Conservation (phyloP, 2,888 invertebrate species). For the Gymnoscelis rufifasciata region DNA sequence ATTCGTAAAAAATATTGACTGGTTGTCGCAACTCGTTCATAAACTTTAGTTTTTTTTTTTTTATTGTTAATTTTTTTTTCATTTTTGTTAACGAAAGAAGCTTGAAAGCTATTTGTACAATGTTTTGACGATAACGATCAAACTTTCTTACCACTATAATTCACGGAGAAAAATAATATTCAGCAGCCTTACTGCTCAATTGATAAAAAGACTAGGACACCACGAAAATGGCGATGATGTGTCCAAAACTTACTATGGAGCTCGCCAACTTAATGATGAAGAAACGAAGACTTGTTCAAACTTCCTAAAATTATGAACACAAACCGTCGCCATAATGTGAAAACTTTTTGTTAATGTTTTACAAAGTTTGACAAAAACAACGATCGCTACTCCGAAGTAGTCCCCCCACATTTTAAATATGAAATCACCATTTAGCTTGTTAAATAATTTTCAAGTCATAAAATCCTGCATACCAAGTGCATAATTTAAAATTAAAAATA, state of each 20-base stretch:
- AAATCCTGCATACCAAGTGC: slow-evolving; percentile 8
- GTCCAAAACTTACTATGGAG: neutral
- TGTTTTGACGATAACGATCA: no score
- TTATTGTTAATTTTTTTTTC: no score
- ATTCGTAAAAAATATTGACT: no score
- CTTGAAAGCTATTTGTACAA: no score
- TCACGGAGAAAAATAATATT: no score
- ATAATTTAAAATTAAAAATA: slow-evolving; percentile 14
- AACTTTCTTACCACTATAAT: no score
- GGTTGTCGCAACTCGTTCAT: no score
- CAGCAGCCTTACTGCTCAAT: no score
- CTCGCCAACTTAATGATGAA: slow-evolving; percentile 7
- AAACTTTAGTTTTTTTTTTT: no score
- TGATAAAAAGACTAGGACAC: no score
- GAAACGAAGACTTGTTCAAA: slow-evolving; percentile 8
- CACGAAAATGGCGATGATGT: neutral
- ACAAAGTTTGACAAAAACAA: slow-evolving; percentile 13
- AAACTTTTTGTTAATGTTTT: slow-evolving; percentile 19
- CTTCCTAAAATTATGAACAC: slow-evolving; percentile 20
- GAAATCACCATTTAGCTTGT: slow-evolving; percentile 4
- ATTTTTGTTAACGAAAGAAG: no score
- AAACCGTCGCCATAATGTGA: slow-evolving; percentile 17
- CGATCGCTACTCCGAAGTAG: slow-evolving; percentile 7
- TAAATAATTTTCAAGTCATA: slow-evolving; percentile 10
- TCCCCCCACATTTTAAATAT: neutral